phyloP scores from a whole-genome alignment of 2,113 vertebrate genomes.

The Hymenochirus boettgeri region DNA sequence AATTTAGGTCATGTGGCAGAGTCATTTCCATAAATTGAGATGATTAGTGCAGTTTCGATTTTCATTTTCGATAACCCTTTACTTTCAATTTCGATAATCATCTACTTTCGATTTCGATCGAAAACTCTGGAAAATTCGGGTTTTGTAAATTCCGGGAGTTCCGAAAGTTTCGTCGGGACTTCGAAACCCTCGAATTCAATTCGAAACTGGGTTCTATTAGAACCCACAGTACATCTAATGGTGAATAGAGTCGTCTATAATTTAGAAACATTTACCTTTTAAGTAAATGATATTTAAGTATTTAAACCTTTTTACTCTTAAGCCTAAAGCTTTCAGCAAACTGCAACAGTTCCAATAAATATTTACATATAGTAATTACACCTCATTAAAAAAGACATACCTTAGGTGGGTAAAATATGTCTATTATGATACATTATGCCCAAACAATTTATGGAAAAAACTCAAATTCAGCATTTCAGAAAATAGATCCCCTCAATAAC shows the following conservation, averaged over 20 bases:
- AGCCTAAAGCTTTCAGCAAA: neutral
- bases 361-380: neutral
- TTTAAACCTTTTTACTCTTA: slow-evolving; percentile 2
- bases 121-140: too few relatives aligned
- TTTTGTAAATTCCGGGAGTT: too few relatives aligned
- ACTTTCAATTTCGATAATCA: too few relatives aligned
- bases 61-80: too few relatives aligned
- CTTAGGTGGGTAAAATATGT: slow-evolving; percentile 1
- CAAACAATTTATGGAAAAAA: slow-evolving; percentile 25
- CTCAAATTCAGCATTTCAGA: neutral
- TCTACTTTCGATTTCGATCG: too few relatives aligned
- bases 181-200: too few relatives aligned
- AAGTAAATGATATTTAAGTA: neutral
- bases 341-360: slow-evolving; percentile 26
- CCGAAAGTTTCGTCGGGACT: too few relatives aligned
- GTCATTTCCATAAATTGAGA: too few relatives aligned
- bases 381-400: slow-evolving; percentile 10
- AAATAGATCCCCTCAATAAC: neutral
- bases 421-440: slow-evolving; percentile 27
- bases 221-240: too few relatives aligned
- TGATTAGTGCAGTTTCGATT: too few relatives aligned
- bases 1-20: too few relatives aligned
- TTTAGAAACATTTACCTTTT: neutral
- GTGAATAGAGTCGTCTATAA: neutral
- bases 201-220: too few relatives aligned